phyloP scores from a whole-genome alignment of 2,797 vertebrate species.

The Oryzias dopingdopingensis region DNA sequence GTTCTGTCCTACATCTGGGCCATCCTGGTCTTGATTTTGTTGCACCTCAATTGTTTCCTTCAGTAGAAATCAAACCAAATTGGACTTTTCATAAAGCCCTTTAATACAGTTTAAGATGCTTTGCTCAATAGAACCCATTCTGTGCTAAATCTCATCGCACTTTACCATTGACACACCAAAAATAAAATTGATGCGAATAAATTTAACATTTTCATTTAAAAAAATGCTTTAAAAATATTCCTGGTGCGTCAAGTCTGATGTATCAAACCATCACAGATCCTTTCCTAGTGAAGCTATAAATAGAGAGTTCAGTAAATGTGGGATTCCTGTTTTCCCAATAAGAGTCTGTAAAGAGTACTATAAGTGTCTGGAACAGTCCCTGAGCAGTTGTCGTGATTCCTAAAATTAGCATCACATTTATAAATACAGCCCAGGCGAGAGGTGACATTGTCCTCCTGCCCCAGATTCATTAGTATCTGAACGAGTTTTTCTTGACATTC shows the following conservation, averaged over 20 bases:
- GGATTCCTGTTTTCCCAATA: background rate
- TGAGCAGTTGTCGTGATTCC: conserved; percentile 7
- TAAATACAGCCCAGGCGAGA: conserved; percentile 9
- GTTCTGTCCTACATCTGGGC: too few relatives aligned
- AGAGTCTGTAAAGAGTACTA: background rate
- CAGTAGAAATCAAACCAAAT: too few relatives aligned
- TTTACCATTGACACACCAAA: too few relatives aligned
- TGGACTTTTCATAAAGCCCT: too few relatives aligned
- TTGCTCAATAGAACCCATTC: too few relatives aligned
- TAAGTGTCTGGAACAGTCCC: background rate
- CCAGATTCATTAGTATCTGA: conserved; percentile 16
- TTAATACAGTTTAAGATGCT: too few relatives aligned
- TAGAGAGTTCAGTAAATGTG: background rate
- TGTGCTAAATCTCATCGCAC: too few relatives aligned
- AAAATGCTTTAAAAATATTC: too few relatives aligned
- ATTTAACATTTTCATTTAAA: too few relatives aligned
- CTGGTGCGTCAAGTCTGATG: background rate
- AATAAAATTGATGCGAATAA: too few relatives aligned
- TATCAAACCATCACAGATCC: background rate
- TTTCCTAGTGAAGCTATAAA: background rate
- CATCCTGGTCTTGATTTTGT: too few relatives aligned
- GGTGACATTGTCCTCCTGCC: conserved; percentile 24
- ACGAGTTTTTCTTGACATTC: background rate
- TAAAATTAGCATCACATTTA: conserved; percentile 17
- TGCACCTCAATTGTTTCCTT: too few relatives aligned